Percentiles rank a stretch among this genome's conserved stretches.
Conservation (phyloP, 2,888 invertebrate species). For the Hymenopus coronatus region DNA sequence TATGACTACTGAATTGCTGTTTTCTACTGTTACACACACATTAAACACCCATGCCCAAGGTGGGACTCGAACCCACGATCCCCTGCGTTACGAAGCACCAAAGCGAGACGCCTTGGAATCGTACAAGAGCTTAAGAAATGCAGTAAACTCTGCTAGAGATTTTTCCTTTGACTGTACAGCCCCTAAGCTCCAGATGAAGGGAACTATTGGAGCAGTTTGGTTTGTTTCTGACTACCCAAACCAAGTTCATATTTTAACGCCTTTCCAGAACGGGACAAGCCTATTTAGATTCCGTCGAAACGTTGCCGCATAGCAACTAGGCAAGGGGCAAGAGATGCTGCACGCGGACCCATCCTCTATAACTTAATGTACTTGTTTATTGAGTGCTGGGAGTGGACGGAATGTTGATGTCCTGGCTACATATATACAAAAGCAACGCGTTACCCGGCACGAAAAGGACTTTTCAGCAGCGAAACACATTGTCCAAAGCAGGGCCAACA, state of each 20-base stretch:
- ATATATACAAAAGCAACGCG: background rate
- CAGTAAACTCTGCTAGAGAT: no score
- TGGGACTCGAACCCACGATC: no score
- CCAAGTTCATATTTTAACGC: background rate
- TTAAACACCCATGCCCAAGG: no score
- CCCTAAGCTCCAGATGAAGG: no score
- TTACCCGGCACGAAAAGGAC: background rate
- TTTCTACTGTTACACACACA: no score
- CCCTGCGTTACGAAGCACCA: no score
- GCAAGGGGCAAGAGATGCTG: background rate
- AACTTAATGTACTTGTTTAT: constrained; percentile 33
- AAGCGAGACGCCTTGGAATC: no score
- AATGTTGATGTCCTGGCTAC: background rate
- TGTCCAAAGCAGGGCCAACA: background rate
- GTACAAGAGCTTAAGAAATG: no score
- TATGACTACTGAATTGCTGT: no score
- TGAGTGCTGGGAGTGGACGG: constrained; percentile 6
- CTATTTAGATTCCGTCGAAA: background rate
- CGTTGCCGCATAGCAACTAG: constrained; percentile 11
- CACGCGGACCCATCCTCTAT: constrained; percentile 14
- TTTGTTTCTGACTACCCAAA: background rate
- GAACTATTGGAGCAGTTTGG: no score
- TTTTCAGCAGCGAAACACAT: constrained; percentile 1
- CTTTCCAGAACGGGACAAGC: background rate
- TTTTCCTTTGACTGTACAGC: no score